A percentile compares a stretch with the other conserved stretches of the same genome.
Conservation (phyloP, 2,113 vertebrate species). For the Rhinoderma darwinii region DNA sequence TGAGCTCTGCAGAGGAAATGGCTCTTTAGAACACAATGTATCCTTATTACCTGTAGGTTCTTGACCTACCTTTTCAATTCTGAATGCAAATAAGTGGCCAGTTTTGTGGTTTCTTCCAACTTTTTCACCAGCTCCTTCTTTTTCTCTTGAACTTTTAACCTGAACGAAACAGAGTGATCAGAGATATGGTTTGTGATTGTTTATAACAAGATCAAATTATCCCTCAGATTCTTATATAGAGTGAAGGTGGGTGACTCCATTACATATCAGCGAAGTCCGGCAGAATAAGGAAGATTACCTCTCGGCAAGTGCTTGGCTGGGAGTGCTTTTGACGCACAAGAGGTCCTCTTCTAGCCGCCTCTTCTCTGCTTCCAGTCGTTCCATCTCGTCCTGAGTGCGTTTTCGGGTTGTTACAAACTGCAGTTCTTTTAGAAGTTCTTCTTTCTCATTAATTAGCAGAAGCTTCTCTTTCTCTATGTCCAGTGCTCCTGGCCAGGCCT, state of each 20-base stretch:
- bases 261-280: too few relatives aligned
- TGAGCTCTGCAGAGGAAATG: not conserved
- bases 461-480: conserved; percentile 82
- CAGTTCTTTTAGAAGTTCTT: conserved; percentile 84
- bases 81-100: conserved; percentile 80
- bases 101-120: conserved; percentile 81
- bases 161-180: conserved; percentile 61
- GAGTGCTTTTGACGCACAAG: conserved; percentile 70
- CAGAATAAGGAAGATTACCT: conserved; percentile 68
- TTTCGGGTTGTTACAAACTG: conserved; percentile 78
- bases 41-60: not conserved
- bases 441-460: conserved; percentile 83
- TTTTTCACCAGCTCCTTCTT: conserved; percentile 79
- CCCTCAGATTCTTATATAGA: not conserved
- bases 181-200: not conserved
- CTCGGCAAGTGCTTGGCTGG: conserved; percentile 78
- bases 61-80: conserved; percentile 79
- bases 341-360: conserved; percentile 81
- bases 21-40: not conserved
- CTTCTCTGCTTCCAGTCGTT: conserved; percentile 76
- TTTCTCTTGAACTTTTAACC: conserved; percentile 81
- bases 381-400: conserved; percentile 75
- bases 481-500: conserved; percentile 80
- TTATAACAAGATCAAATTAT: not conserved
- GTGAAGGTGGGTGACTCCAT: not conserved